A percentile compares a stretch with the other conserved stretches of the same genome.
Conservation (phyloP, 2,797 vertebrate genomes). For the Falco peregrinus region DNA sequence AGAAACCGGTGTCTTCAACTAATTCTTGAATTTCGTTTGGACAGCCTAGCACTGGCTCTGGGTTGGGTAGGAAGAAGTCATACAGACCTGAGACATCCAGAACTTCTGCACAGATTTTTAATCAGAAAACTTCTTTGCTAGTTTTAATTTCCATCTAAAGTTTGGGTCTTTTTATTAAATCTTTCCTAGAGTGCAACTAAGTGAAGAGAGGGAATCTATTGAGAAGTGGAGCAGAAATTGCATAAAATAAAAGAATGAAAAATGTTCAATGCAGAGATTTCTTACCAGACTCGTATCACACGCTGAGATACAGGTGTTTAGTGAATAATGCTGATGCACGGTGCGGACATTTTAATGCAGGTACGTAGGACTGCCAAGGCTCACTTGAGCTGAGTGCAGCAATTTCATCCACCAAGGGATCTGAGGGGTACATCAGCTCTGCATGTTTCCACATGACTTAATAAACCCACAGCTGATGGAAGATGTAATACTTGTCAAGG, state of each 20-base stretch:
- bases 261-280: background rate
- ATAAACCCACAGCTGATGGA: background rate
- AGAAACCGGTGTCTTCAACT: background rate
- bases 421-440: background rate
- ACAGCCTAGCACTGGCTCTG: background rate
- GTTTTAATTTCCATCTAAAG: background rate
- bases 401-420: background rate
- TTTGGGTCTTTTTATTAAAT: background rate
- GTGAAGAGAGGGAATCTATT: background rate
- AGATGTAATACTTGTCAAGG: background rate
- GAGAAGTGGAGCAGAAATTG: background rate
- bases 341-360: background rate
- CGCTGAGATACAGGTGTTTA: background rate
- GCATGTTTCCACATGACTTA: accelerated
- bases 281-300: background rate
- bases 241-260: background rate
- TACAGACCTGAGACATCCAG: background rate
- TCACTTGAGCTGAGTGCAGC: background rate
- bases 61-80: background rate
- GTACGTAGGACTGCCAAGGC: accelerated
- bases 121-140: background rate
- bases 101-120: background rate
- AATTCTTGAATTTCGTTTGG: background rate
- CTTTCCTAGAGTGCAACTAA: background rate
- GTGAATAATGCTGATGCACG: background rate